A percentile compares a stretch with the other conserved stretches of the same genome.
Evolutionary conservation across 2,113 vertebrate genomes (phyloP).

Genomic region (Motacilla alba): DNA sequence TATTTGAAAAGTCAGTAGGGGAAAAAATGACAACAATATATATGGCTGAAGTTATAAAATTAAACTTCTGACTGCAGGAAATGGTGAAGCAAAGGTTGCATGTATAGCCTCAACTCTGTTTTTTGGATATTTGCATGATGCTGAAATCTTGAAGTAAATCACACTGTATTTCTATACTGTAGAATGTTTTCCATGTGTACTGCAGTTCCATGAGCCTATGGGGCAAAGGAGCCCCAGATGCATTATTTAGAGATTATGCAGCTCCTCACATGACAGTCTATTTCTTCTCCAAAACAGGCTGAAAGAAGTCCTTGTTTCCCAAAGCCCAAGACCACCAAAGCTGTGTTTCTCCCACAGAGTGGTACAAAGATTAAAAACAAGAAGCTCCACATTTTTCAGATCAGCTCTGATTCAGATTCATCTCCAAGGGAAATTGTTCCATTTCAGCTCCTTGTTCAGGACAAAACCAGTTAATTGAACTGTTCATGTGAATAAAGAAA

Average conservation of each 20-base stretch:
- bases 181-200: not conserved
- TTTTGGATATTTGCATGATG: not conserved
- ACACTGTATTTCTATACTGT: not conserved
- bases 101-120: not conserved
- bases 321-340: not conserved
- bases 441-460: not conserved
- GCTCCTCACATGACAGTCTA: not conserved
- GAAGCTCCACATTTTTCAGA: not conserved
- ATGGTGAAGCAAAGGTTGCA: not conserved
- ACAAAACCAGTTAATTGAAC: not conserved
- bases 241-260: not conserved
- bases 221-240: not conserved
- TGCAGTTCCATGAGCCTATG: not conserved
- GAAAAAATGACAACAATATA: not conserved
- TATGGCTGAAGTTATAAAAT: not conserved
- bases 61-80: not conserved
- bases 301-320: not conserved
- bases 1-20: not conserved
- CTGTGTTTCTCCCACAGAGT: not conserved
- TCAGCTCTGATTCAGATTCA: not conserved
- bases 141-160: not conserved
- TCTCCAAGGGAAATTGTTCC: not conserved
- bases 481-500: not conserved
- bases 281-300: not conserved
- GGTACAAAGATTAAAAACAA: not conserved